A percentile compares a stretch with the other conserved stretches of the same genome.
phyloP scores from a whole-genome alignment of 2,797 vertebrate genomes.

The Sciurus vulgaris region DNA sequence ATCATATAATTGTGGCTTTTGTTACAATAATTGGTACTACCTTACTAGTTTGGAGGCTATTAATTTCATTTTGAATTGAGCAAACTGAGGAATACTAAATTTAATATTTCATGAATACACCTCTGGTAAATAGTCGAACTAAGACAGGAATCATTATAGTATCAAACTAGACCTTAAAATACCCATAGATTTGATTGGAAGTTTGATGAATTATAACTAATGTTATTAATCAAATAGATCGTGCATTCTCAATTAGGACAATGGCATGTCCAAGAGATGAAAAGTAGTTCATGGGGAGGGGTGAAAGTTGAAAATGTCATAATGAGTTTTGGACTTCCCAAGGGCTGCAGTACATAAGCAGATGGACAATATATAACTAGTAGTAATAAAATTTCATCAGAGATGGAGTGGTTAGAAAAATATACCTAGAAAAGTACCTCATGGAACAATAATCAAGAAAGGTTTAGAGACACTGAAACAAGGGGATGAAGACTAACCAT shows the following conservation, averaged over 20 bases:
- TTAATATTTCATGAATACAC: neutral
- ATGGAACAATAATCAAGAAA: neutral
- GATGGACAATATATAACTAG: neutral
- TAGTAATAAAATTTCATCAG: neutral
- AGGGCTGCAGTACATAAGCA: neutral
- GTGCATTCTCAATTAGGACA: neutral
- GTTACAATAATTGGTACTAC: neutral
- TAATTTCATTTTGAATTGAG: slow-evolving; percentile 1
- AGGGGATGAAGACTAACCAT: neutral
- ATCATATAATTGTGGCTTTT: neutral
- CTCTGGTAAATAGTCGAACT: neutral
- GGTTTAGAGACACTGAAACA: neutral
- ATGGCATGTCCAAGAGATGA: neutral
- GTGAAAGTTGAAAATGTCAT: neutral
- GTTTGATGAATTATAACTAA: neutral
- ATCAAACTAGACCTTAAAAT: neutral
- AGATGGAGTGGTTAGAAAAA: neutral
- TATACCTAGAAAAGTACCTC: neutral
- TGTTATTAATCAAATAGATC: neutral
- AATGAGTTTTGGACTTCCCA: neutral
- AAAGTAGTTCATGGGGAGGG: neutral
- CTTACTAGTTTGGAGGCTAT: neutral
- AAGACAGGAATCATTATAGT: neutral
- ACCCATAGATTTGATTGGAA: neutral
- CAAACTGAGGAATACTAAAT: neutral